Evolutionary conservation across 1,140 invertebrate genomes (phyloP).

Genomic region (Eumaeus atala): DNA sequence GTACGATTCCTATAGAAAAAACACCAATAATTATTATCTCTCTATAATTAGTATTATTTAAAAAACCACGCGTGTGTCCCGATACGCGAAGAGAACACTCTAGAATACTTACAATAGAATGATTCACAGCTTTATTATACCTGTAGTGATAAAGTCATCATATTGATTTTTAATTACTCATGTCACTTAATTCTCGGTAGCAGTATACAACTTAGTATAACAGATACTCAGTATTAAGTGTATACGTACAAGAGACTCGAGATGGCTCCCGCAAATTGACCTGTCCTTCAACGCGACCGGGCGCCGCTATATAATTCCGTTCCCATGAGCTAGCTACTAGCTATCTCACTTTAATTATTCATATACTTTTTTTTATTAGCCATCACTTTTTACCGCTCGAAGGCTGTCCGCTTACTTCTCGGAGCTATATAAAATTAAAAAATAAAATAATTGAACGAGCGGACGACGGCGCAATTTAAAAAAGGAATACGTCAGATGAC

Average conservation of each 20-base stretch:
- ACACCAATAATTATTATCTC: too few relatives aligned
- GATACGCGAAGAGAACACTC: too few relatives aligned
- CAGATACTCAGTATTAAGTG: too few relatives aligned
- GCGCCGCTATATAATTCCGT: conserved; percentile 61
- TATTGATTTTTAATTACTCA: too few relatives aligned
- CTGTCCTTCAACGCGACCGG: conserved; percentile 57
- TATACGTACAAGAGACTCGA: conserved; percentile 38
- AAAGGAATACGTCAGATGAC: conserved; percentile 72
- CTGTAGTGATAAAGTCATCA: too few relatives aligned
- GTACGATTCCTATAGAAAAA: too few relatives aligned
- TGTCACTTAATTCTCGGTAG: too few relatives aligned
- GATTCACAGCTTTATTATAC: too few relatives aligned
- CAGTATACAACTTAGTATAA: too few relatives aligned
- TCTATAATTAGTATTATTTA: too few relatives aligned
- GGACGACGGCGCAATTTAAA: conserved; percentile 55
- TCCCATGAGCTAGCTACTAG: conserved; percentile 70
- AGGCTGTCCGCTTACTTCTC: conserved; percentile 45
- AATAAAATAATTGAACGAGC: conserved; percentile 59
- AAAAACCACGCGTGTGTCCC: too few relatives aligned
- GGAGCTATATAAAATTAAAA: conserved; percentile 70
- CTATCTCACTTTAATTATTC: conserved; percentile 74
- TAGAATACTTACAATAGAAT: too few relatives aligned
- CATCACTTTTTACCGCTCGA: conserved; percentile 66
- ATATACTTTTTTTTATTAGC: conserved; percentile 66
- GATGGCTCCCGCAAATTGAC: conserved; percentile 65